A percentile compares a stretch with the other conserved stretches of the same genome.
These are phyloP conservation scores for Oreohelix idahoensis DNA, from an alignment of 1,140 invertebrate genomes.

Conservation along the genomic window DNA sequence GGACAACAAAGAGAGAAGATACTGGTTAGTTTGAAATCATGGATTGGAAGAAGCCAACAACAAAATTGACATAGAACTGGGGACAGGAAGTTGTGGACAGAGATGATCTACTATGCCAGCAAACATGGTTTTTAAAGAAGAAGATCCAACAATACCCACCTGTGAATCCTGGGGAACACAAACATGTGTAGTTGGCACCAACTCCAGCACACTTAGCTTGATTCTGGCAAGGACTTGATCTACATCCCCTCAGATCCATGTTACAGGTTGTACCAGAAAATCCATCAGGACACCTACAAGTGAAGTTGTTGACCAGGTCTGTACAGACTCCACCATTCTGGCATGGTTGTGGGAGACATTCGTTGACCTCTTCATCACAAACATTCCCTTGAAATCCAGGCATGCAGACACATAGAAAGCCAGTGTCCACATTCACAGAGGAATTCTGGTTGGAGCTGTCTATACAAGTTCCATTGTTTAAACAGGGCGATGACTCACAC, in stretches of 20 bases:
- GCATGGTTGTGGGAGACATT: conserved; percentile 52
- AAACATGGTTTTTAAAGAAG: no score
- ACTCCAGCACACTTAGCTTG: conserved; percentile 73
- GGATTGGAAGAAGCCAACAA: no score
- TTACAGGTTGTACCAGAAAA: conserved; percentile 74
- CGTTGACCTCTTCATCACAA: conserved; percentile 65
- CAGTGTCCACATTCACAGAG: background rate
- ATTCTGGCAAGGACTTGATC: conserved; percentile 48
- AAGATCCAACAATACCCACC: conserved; percentile 81
- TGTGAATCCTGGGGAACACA: conserved; percentile 45
- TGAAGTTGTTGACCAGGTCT: conserved; percentile 67
- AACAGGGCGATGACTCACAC: conserved; percentile 51
- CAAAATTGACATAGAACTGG: no score
- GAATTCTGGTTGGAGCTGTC: conserved; percentile 77
- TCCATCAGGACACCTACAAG: conserved; percentile 52
- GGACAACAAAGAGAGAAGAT: no score
- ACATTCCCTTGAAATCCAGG: conserved; percentile 39
- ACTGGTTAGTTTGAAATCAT: no score
- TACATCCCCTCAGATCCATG: conserved; percentile 53
- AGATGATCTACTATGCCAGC: no score
- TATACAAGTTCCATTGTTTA: conserved; percentile 82
- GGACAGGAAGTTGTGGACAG: no score
- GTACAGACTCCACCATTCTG: conserved; percentile 52
- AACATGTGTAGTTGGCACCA: conserved; percentile 37
- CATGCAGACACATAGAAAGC: background rate